Conservation (phyloP, 2,888 invertebrate genomes). For the Thalpophila matura region DNA sequence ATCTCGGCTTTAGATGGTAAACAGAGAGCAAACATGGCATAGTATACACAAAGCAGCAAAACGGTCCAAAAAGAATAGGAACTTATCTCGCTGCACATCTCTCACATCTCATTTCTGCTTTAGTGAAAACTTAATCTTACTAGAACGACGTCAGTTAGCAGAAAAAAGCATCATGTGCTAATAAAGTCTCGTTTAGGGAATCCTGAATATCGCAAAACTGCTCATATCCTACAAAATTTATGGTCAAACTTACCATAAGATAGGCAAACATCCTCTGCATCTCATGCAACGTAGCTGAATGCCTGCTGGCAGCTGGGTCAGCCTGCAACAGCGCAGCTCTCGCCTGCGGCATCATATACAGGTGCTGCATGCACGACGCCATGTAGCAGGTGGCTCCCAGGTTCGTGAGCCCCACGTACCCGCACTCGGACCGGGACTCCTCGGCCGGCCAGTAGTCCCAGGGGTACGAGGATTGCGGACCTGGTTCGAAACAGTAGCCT, state of each 20-base stretch:
- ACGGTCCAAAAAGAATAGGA: too few relatives aligned
- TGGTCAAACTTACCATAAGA: conserved; percentile 91
- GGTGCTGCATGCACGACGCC: conserved; percentile 99
- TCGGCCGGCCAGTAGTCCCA: conserved; percentile 99
- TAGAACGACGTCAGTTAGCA: too few relatives aligned
- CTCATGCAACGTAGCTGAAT: conserved; percentile 95
- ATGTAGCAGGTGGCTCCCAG: conserved; percentile 99
- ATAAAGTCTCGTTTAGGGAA: too few relatives aligned
- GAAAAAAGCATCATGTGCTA: too few relatives aligned
- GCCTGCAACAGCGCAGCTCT: conserved; percentile 95
- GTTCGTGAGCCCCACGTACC: conserved; percentile 98
- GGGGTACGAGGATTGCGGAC: conserved; percentile 96
- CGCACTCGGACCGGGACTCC: conserved; percentile 98
- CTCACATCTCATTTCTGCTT: too few relatives aligned
- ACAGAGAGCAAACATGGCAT: too few relatives aligned
- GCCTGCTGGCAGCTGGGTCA: conserved; percentile 94
- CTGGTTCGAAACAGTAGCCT: conserved; percentile 72
- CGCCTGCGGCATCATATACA: conserved; percentile 99
- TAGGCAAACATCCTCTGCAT: conserved; percentile 99
- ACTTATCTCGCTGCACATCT: too few relatives aligned
- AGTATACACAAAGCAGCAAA: too few relatives aligned
- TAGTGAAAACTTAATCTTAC: too few relatives aligned
- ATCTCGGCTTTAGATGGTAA: too few relatives aligned
- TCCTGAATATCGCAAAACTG: too few relatives aligned
- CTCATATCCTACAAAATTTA: too few relatives aligned